Evolutionary conservation across 2,888 invertebrate genomes (phyloP).

Genomic region (Rhingia campestris): DNA sequence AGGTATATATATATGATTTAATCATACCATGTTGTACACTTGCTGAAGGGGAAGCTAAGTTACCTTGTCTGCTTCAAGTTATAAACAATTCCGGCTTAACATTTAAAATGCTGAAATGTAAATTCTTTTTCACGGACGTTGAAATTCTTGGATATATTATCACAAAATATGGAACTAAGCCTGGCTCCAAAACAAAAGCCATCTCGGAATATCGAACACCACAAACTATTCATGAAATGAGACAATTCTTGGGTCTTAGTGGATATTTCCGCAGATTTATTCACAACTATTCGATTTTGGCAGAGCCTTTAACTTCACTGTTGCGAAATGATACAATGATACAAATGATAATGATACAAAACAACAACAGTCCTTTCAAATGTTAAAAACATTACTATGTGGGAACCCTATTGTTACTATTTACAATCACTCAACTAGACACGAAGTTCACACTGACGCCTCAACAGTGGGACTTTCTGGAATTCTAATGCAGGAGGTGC

Average conservation of each 20-base stretch:
- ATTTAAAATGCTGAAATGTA: conserved; percentile 23
- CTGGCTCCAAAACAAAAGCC: conserved; percentile 5
- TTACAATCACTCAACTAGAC: conserved; percentile 1
- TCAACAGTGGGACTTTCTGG: conserved; percentile 5
- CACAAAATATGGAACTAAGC: conserved; percentile 2
- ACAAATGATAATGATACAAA: not conserved
- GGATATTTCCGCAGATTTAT: conserved; percentile 18
- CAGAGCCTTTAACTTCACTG: conserved; percentile 3
- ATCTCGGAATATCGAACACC: too few relatives aligned
- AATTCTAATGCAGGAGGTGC: conserved; percentile 27
- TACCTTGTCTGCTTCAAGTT: not conserved
- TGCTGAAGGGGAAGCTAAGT: conserved; percentile 5
- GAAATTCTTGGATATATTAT: conserved; percentile 15
- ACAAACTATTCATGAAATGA: too few relatives aligned
- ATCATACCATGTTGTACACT: conserved; percentile 3
- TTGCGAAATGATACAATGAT: not conserved
- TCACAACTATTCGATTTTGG: not conserved
- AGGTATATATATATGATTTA: not conserved
- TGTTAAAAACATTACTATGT: conserved; percentile 3
- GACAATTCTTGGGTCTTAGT: conserved; percentile 4
- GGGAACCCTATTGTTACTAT: not conserved
- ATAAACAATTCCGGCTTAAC: not conserved
- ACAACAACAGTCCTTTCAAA: not conserved
- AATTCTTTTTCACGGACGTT: not conserved
- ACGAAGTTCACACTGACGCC: conserved; percentile 19